Evolutionary conservation across 2,888 invertebrate genomes (phyloP), one percentile per base, ranked within the genome.

Genomic region (Megalurothrips usitatus): DNA sequence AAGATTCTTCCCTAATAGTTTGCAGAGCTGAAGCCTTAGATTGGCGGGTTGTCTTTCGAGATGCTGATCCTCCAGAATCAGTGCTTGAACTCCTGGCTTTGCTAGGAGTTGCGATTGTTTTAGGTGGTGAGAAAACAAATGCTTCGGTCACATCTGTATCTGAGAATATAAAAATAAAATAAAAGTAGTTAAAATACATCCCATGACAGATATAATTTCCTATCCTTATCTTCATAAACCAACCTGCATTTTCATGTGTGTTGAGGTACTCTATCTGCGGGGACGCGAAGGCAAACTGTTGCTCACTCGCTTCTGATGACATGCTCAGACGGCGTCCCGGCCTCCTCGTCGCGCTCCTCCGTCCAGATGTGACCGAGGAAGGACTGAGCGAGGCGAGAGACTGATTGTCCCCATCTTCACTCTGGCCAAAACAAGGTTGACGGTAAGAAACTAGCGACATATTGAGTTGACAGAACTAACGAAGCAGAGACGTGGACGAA

Each of bases 1-100:
- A 75, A 12, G 68, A 75, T 26, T 75, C 68, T 23, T 75, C 68
- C 26, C 26, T 75, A 26, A 75, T 75, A 10, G 68, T 75, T 75
- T 75, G 68, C 1, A 75, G 12, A 26, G 68, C 68, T 23, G 68
- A 1, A 23, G 68, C 26, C 10, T 12, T 75, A 26, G 68, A 75
- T 26, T 75, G 68, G 26, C 68, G 68, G 23, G 68, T 75, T 12
- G 23, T 75, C 12, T 26, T 75, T 12, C 23, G 23, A 10, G 68
- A 75, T 9, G 68, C 26, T 26, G 68, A 75, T 12, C 68, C 26
- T 23, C 68, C 23, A 26, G 26, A 23, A 12, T 75, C 68, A 1
- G 23, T 23, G 11, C 68, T 68, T 8, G 26, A 26, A 75, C 23
- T 12, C 23, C 26, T 75, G 0, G 23, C 23, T 75, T 75, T 75